Evolutionary conservation across 2,888 invertebrate genomes (phyloP), one percentile per base, ranked within the genome.

Genomic region (Panopea generosa): DNA sequence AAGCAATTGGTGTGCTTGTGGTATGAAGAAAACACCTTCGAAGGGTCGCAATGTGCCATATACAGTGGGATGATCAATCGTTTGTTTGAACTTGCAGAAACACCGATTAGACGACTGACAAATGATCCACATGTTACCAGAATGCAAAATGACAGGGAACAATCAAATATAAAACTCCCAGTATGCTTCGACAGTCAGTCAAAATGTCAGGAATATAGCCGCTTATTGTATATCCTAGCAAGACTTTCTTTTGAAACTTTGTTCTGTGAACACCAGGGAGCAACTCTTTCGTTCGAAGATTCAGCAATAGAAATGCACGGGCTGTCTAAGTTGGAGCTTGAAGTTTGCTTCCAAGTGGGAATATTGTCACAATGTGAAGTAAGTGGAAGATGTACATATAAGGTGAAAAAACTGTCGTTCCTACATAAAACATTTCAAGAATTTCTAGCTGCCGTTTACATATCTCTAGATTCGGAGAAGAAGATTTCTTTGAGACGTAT

Each of bases 31-130:
- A 47, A 27, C 20, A n/a, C 38, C n/a, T 52, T 49, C 6, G 66
- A 49, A 47, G 24, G 43, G 3, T 66, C 56, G n/a, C 45, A 45
- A 7, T 66, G 56, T 20, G 22, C 55, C 16, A 66, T 56, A 24
- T 66, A 66, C 22, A 49, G 49, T 29, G 56, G 47, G n/a, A 66
- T 66, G 56, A 40, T 66, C 7, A 56, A 66, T 16, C 18, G 56
- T 7, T 29, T 56, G 45, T 66, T 66, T 49, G 24, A 50, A 50
- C 24, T 14, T 18, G 20, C 18, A 24, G 43, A 9, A 3, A n/a
- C n/a, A n/a, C n/a, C n/a, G n/a, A n/a, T n/a, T n/a, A n/a, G n/a
- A n/a, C n/a, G n/a, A n/a, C n/a, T n/a, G n/a, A n/a, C n/a, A 20
- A 56, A 56, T 6, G 4, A 2, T 6, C n/a, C 4, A 11, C 33